Percentiles rank a stretch among this genome's conserved stretches.
These are phyloP conservation scores for Junonia oenone DNA, from an alignment of 2,888 invertebrate genomes.

Conservation along the genomic window DNA sequence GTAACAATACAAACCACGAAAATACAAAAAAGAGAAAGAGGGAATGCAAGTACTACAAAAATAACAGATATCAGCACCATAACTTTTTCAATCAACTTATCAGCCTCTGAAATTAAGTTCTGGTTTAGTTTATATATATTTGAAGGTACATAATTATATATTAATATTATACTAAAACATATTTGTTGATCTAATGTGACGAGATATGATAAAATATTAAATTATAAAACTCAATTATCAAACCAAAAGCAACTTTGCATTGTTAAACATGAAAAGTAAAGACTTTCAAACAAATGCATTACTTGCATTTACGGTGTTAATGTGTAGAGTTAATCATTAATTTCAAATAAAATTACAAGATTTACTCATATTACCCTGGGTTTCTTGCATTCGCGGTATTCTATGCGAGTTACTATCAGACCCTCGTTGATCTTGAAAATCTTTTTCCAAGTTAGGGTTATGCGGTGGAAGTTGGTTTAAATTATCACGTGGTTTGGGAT, in stretches of 20 bases:
- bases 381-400: slow-evolving; percentile 16
- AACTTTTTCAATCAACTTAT: slow-evolving; percentile 38
- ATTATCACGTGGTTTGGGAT: not conserved
- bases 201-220: too few species aligned
- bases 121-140: too few species aligned
- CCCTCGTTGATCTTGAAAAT: not conserved
- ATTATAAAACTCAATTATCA: too few species aligned
- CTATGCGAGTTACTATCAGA: not conserved
- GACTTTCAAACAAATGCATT: too few species aligned
- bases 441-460: not conserved
- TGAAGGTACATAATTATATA: too few species aligned
- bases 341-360: not conserved
- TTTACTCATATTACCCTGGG: not conserved
- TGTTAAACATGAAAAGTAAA: too few species aligned
- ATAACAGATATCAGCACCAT: slow-evolving; percentile 41
- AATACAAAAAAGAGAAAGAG: slow-evolving; percentile 43
- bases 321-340: too few species aligned
- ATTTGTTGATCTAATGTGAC: too few species aligned
- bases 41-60: slow-evolving; percentile 41
- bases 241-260: too few species aligned
- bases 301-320: too few species aligned
- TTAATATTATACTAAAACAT: too few species aligned
- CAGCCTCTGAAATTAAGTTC: slow-evolving; percentile 43
- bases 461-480: not conserved
- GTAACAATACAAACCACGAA: slow-evolving; percentile 42